Percentiles rank a stretch among this genome's conserved stretches.
These are phyloP conservation scores for Philereme vetulata DNA, from an alignment of 2,888 invertebrate species.

Conservation along the genomic window DNA sequence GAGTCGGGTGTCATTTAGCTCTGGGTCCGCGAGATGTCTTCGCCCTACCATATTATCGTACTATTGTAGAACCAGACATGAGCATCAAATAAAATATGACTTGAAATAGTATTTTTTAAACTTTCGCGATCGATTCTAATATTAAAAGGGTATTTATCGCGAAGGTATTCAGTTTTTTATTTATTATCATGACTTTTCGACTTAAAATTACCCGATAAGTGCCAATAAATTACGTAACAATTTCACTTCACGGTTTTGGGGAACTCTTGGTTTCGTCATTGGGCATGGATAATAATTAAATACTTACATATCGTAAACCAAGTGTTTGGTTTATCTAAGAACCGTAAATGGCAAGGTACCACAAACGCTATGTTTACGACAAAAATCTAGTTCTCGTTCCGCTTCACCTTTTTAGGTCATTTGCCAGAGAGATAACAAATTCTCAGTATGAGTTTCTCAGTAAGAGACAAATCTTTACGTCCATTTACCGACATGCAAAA, in stretches of 20 bases:
- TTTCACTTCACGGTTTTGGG: slow-evolving; percentile 7
- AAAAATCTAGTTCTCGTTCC: neutral
- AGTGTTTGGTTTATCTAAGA: neutral
- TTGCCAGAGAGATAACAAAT: neutral
- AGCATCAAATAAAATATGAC: no score
- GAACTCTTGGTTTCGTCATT: slow-evolving; percentile 7
- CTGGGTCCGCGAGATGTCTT: no score
- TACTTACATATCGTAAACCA: neutral
- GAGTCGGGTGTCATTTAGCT: no score
- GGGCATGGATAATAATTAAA: slow-evolving; percentile 4
- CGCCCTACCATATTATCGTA: no score
- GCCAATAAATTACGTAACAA: slow-evolving; percentile 1
- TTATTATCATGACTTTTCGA: neutral
- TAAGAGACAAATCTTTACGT: no score
- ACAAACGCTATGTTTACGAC: neutral
- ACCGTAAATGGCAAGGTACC: slow-evolving; percentile 3
- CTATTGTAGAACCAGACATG: no score
- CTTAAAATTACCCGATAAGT: neutral
- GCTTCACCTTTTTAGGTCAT: neutral
- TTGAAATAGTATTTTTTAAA: no score
- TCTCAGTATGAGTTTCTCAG: no score
- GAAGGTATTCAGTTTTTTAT: no score
- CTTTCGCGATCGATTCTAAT: no score
- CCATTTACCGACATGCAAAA: no score
- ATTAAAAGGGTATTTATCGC: no score